Percentiles rank a stretch among this genome's conserved stretches.
These are phyloP conservation scores for Tympanoctomys barrerae DNA, from an alignment of 2,797 vertebrate species.

Conservation along the genomic window DNA sequence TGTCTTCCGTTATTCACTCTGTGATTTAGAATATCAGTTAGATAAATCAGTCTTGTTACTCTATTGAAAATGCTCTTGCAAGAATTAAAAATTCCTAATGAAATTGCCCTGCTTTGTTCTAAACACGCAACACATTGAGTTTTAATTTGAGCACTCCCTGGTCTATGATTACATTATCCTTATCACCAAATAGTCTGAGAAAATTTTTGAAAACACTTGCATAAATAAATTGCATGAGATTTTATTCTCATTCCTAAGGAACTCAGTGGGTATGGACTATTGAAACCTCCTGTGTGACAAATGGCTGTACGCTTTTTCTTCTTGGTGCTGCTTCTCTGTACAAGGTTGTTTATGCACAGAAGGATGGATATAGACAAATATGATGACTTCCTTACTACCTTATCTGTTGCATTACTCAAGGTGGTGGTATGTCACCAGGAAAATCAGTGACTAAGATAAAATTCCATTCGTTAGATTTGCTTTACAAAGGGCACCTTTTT, in stretches of 20 bases:
- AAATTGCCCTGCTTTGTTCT: conserved; percentile 44
- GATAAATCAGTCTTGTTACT: conserved; percentile 60
- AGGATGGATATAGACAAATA: not conserved
- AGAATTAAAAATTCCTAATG: conserved; percentile 57
- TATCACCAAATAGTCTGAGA: conserved; percentile 6
- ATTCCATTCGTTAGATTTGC: not conserved
- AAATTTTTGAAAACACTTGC: conserved; percentile 61
- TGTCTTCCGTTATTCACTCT: conserved; percentile 63
- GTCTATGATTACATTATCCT: not conserved
- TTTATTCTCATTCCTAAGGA: conserved; percentile 32
- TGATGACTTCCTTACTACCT: not conserved
- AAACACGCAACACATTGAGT: not conserved
- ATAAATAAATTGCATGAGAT: conserved; percentile 31
- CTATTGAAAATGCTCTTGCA: conserved; percentile 32
- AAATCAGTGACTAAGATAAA: conserved; percentile 31
- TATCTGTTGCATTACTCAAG: conserved; percentile 22
- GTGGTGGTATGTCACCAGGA: not conserved
- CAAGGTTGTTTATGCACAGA: not conserved
- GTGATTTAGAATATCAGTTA: conserved; percentile 69
- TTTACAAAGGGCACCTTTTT: not conserved
- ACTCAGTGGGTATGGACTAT: not conserved
- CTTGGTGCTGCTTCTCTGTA: not conserved
- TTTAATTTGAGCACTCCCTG: not conserved
- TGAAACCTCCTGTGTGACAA: not conserved
- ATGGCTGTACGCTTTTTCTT: not conserved